phyloP scores from a whole-genome alignment of 2,888 invertebrate species.

The Lasioglossum vierecki region DNA sequence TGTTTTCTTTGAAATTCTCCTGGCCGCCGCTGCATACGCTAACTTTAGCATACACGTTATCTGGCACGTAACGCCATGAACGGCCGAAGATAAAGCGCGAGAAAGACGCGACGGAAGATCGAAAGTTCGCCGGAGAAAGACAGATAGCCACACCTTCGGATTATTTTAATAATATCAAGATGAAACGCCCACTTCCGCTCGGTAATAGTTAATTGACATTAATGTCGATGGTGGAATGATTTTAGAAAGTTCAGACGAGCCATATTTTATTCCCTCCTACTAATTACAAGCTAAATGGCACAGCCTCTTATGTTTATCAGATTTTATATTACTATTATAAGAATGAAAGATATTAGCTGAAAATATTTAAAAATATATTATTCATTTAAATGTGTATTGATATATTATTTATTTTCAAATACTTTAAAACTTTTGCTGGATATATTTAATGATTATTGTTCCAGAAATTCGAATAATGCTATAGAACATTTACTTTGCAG shows the following conservation, averaged over 20 bases:
- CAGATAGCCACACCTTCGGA: neutral
- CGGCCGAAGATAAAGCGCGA: conserved; percentile 32
- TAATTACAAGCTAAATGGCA: neutral
- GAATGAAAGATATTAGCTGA: neutral
- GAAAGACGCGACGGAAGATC: conserved; percentile 3
- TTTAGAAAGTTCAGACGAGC: neutral
- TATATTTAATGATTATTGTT: neutral
- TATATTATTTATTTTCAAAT: too few relatives aligned
- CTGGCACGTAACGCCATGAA: conserved; percentile 17
- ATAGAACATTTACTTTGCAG: neutral
- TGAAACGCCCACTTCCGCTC: neutral
- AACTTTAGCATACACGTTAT: conserved; percentile 32
- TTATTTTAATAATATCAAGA: neutral
- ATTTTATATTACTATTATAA: neutral
- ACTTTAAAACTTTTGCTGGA: neutral
- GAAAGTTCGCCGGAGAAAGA: conserved; percentile 18
- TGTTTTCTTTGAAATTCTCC: conserved; percentile 39
- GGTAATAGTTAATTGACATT: neutral
- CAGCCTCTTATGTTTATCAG: neutral
- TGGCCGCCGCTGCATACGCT: neutral
- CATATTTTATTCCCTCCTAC: neutral
- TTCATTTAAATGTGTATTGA: too few relatives aligned
- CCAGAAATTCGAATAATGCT: neutral
- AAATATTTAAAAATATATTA: neutral
- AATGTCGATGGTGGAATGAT: neutral